phyloP scores from a whole-genome alignment of 2,888 invertebrate genomes.

The Drymonia ruficornis region DNA sequence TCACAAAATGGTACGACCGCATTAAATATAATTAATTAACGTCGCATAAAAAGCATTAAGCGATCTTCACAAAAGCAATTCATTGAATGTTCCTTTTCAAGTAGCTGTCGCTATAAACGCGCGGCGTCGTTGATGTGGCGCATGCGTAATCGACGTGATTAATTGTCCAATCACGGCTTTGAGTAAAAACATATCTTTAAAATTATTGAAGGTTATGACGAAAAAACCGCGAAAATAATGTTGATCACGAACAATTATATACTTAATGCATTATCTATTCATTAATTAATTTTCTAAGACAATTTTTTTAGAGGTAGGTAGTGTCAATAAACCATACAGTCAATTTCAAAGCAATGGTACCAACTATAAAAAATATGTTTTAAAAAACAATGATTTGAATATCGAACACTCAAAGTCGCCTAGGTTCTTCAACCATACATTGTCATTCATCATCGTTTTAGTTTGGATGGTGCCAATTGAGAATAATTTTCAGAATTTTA shows the following conservation, averaged over 20 bases:
- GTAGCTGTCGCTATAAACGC: slow-evolving; percentile 65
- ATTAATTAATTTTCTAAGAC: too few species aligned
- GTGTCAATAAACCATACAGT: too few species aligned
- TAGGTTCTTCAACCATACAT: too few species aligned
- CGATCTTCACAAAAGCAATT: slow-evolving; percentile 58
- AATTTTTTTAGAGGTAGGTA: too few species aligned
- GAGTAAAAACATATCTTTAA: slow-evolving; percentile 21
- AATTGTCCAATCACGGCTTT: slow-evolving; percentile 55
- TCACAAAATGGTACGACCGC: slow-evolving; percentile 58
- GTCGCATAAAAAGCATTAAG: slow-evolving; percentile 58
- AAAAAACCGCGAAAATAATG: slow-evolving; percentile 14
- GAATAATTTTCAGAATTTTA: too few species aligned
- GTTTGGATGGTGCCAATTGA: too few species aligned
- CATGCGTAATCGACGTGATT: slow-evolving; percentile 62
- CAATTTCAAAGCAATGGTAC: too few species aligned
- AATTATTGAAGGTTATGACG: slow-evolving; percentile 25
- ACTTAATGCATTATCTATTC: not conserved
- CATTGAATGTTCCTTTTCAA: slow-evolving; percentile 65
- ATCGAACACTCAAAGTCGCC: too few species aligned
- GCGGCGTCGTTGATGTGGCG: slow-evolving; percentile 70
- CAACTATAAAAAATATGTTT: too few species aligned
- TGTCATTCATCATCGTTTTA: too few species aligned
- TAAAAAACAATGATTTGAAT: too few species aligned
- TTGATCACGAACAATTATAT: not conserved
- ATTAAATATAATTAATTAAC: slow-evolving; percentile 79